Conservation (phyloP, 2,113 vertebrate genomes). For the Syrmaticus mikado region DNA sequence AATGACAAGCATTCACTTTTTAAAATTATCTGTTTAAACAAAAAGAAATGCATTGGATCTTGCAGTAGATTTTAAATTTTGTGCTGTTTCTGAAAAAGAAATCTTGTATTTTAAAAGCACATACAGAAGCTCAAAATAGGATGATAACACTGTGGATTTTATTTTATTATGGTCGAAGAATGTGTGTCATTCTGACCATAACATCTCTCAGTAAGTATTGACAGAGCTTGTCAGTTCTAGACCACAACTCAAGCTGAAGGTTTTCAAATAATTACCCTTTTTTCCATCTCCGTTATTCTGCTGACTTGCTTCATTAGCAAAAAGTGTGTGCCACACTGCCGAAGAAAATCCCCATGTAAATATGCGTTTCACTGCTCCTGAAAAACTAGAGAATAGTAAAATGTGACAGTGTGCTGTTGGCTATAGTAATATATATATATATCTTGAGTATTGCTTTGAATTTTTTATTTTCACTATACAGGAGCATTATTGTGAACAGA, state of each 20-base stretch:
- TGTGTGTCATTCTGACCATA: not conserved
- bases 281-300: not conserved
- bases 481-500: not conserved
- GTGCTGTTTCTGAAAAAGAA: not conserved
- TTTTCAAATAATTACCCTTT: slow-evolving; percentile 44
- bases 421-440: not conserved
- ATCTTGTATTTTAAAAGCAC: not conserved
- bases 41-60: not conserved
- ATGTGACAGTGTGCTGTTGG: not conserved
- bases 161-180: not conserved
- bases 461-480: slow-evolving; percentile 11
- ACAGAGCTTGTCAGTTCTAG: slow-evolving; percentile 10
- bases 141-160: not conserved
- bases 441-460: slow-evolving; percentile 25
- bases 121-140: not conserved
- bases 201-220: slow-evolving; percentile 2
- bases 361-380: slow-evolving; percentile 16
- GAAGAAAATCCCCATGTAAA: slow-evolving; percentile 22
- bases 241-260: not conserved
- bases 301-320: slow-evolving; percentile 54
- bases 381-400: not conserved
- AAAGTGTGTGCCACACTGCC: not conserved
- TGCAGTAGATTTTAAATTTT: not conserved
- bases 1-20: not conserved
- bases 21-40: not conserved